Conservation (phyloP, 2,113 vertebrate species). For the Menura novaehollandiae region DNA sequence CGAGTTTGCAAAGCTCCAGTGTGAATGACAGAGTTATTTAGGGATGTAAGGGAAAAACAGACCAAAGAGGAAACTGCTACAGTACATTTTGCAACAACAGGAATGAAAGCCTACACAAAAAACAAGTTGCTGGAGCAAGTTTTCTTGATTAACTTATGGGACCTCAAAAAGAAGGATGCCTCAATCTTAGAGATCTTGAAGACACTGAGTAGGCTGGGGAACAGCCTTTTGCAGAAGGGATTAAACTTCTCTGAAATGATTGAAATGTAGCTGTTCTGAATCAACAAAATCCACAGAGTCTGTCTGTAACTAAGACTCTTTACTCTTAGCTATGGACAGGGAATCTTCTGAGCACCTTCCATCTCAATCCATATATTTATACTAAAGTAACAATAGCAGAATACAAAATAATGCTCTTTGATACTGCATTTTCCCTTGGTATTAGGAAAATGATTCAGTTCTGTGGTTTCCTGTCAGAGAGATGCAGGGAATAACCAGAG, state of each 20-base stretch:
- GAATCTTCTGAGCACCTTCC: neutral
- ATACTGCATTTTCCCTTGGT: neutral
- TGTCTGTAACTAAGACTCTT: neutral
- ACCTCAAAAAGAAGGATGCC: neutral
- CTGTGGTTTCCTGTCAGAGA: neutral
- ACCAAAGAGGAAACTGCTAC: neutral
- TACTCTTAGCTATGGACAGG: neutral
- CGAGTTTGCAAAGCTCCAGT: neutral
- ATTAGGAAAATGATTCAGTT: neutral
- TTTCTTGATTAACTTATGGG: neutral
- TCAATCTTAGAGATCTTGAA: neutral
- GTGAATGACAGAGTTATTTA: neutral
- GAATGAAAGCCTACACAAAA: neutral
- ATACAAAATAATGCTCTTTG: neutral
- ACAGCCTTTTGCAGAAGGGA: neutral
- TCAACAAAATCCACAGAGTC: neutral
- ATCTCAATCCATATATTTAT: neutral
- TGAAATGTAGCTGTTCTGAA: neutral
- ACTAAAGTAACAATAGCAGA: neutral
- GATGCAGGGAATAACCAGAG: neutral
- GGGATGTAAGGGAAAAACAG: neutral
- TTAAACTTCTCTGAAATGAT: neutral
- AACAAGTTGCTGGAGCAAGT: neutral
- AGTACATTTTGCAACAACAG: neutral
- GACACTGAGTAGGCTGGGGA: neutral